Conservation (phyloP, 2,888 invertebrate species). For the Acleris sparsana region DNA sequence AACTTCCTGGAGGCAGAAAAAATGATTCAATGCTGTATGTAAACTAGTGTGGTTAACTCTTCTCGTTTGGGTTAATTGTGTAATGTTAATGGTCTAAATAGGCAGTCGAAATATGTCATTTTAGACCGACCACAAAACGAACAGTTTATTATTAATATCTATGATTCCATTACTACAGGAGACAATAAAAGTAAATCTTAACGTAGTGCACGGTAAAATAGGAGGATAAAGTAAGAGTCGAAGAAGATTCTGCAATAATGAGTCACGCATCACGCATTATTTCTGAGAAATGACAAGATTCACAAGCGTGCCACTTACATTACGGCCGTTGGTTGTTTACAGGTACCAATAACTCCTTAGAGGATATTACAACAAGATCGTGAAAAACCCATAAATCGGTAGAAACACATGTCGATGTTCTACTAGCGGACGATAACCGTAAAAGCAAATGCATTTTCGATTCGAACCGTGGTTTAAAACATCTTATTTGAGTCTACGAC, state of each 20-base stretch:
- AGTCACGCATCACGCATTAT: no score
- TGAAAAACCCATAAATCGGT: slow-evolving; percentile 3
- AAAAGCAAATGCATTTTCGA: slow-evolving; percentile 39
- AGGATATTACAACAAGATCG: neutral
- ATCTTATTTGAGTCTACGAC: slow-evolving; percentile 68
- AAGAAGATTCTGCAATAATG: neutral
- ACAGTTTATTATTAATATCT: neutral
- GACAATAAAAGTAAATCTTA: no score
- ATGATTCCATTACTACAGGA: neutral
- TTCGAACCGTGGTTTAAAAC: slow-evolving; percentile 49
- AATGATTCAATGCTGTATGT: neutral
- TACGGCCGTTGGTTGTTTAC: neutral
- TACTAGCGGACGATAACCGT: slow-evolving; percentile 21
- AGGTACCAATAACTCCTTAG: neutral
- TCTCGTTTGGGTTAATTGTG: neutral
- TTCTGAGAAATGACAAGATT: neutral
- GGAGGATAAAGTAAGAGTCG: neutral
- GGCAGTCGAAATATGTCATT: neutral
- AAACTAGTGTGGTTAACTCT: neutral
- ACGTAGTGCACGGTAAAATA: neutral
- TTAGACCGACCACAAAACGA: neutral
- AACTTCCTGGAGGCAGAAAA: slow-evolving; percentile 23
- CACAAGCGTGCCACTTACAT: neutral
- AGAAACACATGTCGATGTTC: slow-evolving; percentile 14
- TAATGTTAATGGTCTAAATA: neutral